Evolutionary conservation across 2,113 vertebrate species (phyloP).

Genomic region (Arizona elegans): DNA sequence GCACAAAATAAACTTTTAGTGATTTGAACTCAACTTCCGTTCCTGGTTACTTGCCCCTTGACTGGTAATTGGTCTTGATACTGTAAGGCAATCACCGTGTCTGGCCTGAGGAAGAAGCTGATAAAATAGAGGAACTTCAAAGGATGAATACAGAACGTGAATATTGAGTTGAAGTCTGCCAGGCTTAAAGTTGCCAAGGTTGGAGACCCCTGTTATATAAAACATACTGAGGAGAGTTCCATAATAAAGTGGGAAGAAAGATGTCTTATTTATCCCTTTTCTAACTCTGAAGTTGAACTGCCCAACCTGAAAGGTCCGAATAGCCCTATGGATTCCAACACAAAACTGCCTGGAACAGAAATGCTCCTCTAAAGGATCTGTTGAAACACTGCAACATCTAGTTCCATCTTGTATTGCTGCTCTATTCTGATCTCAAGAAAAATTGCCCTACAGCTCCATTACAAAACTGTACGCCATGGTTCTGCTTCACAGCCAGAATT

Average conservation of each 20-base stretch:
- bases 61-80: neutral
- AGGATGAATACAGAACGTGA: neutral
- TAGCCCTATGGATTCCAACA: neutral
- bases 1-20: neutral
- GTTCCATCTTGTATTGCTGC: neutral
- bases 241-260: neutral
- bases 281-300: neutral
- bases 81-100: neutral
- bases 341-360: neutral
- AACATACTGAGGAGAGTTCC: neutral
- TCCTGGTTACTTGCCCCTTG: neutral
- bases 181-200: too few species aligned
- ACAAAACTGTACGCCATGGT: constrained; percentile 12
- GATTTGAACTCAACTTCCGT: neutral
- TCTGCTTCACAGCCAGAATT: constrained; percentile 9
- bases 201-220: neutral
- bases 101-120: neutral
- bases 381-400: neutral
- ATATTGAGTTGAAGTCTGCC: neutral
- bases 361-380: neutral
- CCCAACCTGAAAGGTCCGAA: neutral
- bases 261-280: neutral
- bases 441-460: neutral
- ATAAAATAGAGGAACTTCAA: neutral
- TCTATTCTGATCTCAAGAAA: neutral